A percentile compares a stretch with the other conserved stretches of the same genome.
phyloP scores from a whole-genome alignment of 2,797 vertebrate species.

The Saxicola maurus region DNA sequence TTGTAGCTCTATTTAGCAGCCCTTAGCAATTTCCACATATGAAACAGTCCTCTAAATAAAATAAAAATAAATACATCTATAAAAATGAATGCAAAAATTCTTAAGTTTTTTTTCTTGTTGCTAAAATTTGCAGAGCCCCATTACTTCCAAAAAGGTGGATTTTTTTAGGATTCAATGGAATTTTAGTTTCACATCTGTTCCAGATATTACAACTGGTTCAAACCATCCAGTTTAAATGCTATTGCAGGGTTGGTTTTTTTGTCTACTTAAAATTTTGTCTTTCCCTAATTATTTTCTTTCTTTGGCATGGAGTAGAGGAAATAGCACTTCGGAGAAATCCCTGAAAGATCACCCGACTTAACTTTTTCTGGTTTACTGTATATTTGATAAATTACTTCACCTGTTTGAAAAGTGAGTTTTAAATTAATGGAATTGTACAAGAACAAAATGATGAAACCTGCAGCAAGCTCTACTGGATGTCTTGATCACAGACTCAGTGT shows the following conservation, averaged over 20 bases:
- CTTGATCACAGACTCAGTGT: neutral
- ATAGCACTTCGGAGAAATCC: neutral
- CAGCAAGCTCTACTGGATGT: neutral
- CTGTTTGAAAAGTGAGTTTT: neutral
- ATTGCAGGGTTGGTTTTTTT: neutral
- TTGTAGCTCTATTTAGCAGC: neutral
- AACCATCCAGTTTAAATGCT: neutral
- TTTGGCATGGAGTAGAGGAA: neutral
- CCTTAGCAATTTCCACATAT: neutral
- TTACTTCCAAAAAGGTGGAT: neutral
- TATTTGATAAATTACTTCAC: neutral
- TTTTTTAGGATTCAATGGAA: neutral
- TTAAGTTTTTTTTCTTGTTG: neutral
- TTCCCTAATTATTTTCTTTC: neutral
- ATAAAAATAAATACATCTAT: neutral
- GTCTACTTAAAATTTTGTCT: neutral
- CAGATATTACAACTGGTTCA: neutral
- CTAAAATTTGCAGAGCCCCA: neutral
- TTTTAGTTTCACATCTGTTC: neutral
- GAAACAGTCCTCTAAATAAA: neutral
- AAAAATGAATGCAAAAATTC: neutral
- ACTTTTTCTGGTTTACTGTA: neutral
- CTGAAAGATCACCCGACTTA: neutral
- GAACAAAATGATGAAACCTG: neutral
- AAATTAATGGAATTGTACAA: neutral